Base-by-base conservation (phyloP, 1,140 invertebrate genomes). In the Drosophila funebris region DNA sequence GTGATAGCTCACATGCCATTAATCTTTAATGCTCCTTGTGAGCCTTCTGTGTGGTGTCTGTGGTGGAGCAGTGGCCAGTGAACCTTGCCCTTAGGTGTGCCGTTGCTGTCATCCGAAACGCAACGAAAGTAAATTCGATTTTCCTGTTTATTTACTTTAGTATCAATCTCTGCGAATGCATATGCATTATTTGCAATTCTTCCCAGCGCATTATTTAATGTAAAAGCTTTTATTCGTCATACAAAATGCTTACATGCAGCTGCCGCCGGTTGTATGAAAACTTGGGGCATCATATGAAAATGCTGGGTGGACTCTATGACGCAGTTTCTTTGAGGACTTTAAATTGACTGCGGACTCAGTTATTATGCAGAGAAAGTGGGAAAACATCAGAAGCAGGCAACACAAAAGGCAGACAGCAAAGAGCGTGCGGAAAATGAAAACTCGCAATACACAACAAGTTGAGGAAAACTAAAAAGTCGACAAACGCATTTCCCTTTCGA, bases 261-360 rank as follows among this genome's bases (percentile, higher is more conserved):
- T 73, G 72, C 68, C 48, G 73, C 61, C 27, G 16, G 18, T 39
- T 20, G 9, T 37, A 37, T 41, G 44, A 64, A 54, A 41, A 39
- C 43, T 43, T 46, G 31, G 31, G 14, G 43, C 31, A 68, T n/a
- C n/a, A 50, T 22, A 13, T 64, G 46, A 43, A 48, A 36, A 48
- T 62, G n/a, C 33, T 13, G 13, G 18, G n/a, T 41, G 18, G 37
- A 27, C 58, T 48, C 22, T 74, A 43, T 78, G 78, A 76, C 67
- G 63, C 70, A 85, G 78, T 67, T 76, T 74, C 74, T 78, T 73
- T 88, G 75, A 88, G 60, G 67, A 82, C 60, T 75, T 58, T 61
- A 3, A 62, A 33, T 44, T 44, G 22, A 31, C 27, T 54, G 20
- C 9, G 33, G 33, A 31, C 50, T 36, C n/a, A 48, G 54, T 53